Percentiles rank a stretch among this genome's conserved stretches.
phyloP scores from a whole-genome alignment of 2,888 invertebrate genomes.

The Philereme vetulata region DNA sequence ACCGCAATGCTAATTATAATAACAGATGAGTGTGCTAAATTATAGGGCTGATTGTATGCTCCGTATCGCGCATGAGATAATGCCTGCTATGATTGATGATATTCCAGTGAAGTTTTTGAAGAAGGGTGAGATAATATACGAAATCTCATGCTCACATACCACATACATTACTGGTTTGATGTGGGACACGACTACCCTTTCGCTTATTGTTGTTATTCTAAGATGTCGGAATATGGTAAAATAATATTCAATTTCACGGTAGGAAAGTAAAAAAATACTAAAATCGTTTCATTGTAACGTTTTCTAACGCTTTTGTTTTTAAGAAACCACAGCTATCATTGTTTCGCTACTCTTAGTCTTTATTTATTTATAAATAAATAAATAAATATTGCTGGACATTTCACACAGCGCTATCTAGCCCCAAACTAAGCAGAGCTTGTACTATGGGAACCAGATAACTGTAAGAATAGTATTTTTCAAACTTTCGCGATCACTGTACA shows the following conservation, averaged over 20 bases:
- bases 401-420: too few species aligned
- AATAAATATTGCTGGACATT: too few species aligned
- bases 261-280: background rate
- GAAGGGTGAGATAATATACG: conserved; percentile 53
- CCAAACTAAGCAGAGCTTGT: too few species aligned
- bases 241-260: background rate
- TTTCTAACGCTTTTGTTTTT: too few species aligned
- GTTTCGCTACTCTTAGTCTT: too few species aligned
- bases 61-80: conserved; percentile 58
- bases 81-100: conserved; percentile 70
- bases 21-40: conserved; percentile 50
- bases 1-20: conserved; percentile 38
- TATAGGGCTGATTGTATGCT: conserved; percentile 37
- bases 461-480: too few species aligned
- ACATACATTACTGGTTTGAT: conserved; percentile 62
- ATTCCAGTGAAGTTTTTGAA: conserved; percentile 54
- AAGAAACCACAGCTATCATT: too few species aligned
- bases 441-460: too few species aligned
- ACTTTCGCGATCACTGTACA: too few species aligned
- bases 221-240: conserved; percentile 38
- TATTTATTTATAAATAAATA: too few species aligned
- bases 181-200: conserved; percentile 52
- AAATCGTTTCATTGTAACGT: too few species aligned
- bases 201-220: conserved; percentile 49
- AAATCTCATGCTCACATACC: conserved; percentile 54